phyloP scores from a whole-genome alignment of 2,113 vertebrate species.

The Pteronura brasiliensis region DNA sequence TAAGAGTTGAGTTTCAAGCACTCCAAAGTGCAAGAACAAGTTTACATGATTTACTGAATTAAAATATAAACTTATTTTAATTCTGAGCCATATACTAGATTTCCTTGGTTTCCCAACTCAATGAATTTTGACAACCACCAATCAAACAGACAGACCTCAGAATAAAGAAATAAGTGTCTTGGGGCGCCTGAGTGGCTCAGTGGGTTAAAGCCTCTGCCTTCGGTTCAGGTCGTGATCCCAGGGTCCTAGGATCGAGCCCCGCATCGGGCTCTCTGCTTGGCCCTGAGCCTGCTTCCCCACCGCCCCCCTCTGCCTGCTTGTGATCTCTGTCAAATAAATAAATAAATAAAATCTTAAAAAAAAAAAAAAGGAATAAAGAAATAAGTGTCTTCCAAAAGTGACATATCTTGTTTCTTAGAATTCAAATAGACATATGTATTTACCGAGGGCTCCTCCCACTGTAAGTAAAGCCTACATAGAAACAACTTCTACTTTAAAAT shows the following conservation, averaged over 20 bases:
- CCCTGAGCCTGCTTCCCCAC: too few relatives aligned
- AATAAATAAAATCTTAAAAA: too few relatives aligned
- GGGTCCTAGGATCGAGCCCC: too few relatives aligned
- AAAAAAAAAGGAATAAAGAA: not conserved
- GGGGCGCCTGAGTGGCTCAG: too few relatives aligned
- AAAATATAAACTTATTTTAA: conserved; percentile 45
- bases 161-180: not conserved
- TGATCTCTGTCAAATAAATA: too few relatives aligned
- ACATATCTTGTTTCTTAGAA: not conserved
- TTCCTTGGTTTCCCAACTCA: not conserved
- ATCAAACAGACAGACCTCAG: not conserved
- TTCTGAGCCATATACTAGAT: conserved; percentile 17
- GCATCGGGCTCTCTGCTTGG: too few relatives aligned
- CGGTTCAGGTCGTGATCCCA: too few relatives aligned
- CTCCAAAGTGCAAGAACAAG: not conserved
- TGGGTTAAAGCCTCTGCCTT: too few relatives aligned
- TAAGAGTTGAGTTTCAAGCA: conserved; percentile 7
- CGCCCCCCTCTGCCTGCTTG: too few relatives aligned
- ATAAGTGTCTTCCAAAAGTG: not conserved
- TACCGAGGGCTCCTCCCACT: not conserved
- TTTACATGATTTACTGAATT: conserved; percentile 33
- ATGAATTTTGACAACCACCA: not conserved
- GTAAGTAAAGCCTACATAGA: not conserved
- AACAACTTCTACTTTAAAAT: not conserved
- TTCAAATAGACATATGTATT: not conserved